These are phyloP conservation scores for Salvelinus sp. DNA, from an alignment of 2,113 vertebrate genomes.

Conservation along the genomic window DNA sequence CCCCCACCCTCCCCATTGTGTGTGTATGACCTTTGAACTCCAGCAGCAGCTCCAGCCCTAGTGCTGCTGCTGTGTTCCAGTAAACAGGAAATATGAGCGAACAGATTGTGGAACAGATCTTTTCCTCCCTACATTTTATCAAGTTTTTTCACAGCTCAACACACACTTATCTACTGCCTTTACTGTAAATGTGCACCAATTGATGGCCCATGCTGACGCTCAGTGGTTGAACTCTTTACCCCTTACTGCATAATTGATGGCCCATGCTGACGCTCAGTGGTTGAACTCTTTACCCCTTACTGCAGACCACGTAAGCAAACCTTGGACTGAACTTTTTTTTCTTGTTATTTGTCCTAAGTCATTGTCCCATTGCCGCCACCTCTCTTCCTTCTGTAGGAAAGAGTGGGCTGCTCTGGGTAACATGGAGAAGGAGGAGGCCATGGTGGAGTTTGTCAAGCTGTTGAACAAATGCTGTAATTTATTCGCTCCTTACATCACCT, in stretches of 20 bases:
- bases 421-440: slow-evolving; percentile 90
- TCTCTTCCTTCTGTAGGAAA: slow-evolving; percentile 76
- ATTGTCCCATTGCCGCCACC: not conserved
- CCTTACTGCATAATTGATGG: not conserved
- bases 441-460: slow-evolving; percentile 93
- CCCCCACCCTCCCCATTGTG: not conserved
- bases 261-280: not conserved
- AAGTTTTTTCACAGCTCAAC: not conserved
- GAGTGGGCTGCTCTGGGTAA: slow-evolving; percentile 93
- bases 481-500: slow-evolving; percentile 90
- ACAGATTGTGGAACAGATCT: not conserved
- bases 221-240: not conserved
- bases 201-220: not conserved
- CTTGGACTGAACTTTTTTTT: too few species aligned
- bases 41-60: not conserved
- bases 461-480: slow-evolving; percentile 93
- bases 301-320: not conserved
- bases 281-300: not conserved
- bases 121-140: not conserved
- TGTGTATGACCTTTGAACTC: slow-evolving; percentile 21
- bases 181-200: not conserved
- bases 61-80: slow-evolving; percentile 1
- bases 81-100: slow-evolving; percentile 9
- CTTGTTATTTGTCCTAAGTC: not conserved
- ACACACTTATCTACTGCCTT: not conserved